phyloP scores from a whole-genome alignment of 2,888 invertebrate species.

The Kryphioiulus occultus region DNA sequence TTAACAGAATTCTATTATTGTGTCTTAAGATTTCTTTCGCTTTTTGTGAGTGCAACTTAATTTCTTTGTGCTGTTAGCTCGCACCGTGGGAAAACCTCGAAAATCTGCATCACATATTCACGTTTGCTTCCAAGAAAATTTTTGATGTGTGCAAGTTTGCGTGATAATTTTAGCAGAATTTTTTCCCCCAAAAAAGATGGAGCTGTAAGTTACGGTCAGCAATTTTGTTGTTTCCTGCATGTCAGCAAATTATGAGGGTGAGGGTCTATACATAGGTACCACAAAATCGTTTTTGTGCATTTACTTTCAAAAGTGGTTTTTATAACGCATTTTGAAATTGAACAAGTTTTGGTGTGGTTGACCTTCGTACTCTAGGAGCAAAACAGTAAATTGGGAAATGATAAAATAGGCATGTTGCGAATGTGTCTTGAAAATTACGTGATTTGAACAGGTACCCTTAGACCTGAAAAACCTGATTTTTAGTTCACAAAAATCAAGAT shows the following conservation, averaged over 20 bases:
- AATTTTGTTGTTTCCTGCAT: constrained; percentile 32
- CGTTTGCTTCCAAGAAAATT: background rate
- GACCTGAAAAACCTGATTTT: too few species aligned
- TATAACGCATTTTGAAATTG: too few species aligned
- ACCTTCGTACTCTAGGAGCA: too few species aligned
- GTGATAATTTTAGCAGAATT: background rate
- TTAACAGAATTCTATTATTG: background rate
- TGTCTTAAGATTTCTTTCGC: background rate
- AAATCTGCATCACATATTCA: background rate
- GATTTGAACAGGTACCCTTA: too few species aligned
- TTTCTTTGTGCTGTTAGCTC: background rate
- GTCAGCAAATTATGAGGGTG: constrained; percentile 18
- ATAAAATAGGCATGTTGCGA: too few species aligned
- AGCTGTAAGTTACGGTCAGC: constrained; percentile 7
- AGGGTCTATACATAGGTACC: background rate
- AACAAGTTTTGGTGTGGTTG: too few species aligned
- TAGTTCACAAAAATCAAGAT: too few species aligned
- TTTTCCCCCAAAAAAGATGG: background rate
- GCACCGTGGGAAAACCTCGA: background rate
- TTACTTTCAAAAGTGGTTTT: too few species aligned
- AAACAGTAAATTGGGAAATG: too few species aligned
- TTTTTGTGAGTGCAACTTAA: background rate
- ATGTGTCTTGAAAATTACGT: too few species aligned
- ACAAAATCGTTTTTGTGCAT: too few species aligned
- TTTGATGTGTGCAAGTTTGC: background rate